Base-by-base conservation (phyloP, 2,888 invertebrate species). In the Himalopsyche anomala region DNA sequence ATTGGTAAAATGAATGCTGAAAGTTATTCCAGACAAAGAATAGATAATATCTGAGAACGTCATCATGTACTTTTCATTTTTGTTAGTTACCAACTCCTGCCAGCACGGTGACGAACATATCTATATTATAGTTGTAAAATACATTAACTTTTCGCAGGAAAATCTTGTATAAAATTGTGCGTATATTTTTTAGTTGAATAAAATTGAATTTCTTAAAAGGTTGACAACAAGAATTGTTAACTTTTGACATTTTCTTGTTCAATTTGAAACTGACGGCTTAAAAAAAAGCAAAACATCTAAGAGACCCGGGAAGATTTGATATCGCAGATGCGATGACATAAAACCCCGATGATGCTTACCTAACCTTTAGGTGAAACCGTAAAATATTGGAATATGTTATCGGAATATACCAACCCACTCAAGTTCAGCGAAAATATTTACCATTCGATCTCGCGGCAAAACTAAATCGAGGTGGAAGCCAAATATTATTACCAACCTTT, bases 291-390 rank as follows among this genome's bases (percentile, higher is more conserved):
- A 62, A 62, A 62, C 19, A 19, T n/a, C 19, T n/a, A 62, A 62
- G 19, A 62, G 6, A n/a, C 62, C 19, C n/a, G 62, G 9, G 19
- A 62, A 62, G 62, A 62, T 62, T 62, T 62, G 62, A 19, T 62
- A 62, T 62, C 62, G 51, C 51, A 51, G 51, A 62, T 62, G 62
- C 62, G 62, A 19, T 62, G 62, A 62, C 62, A 62, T 62, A 62
- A 62, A 62, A 62, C 62, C 62, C 62, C 62, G 62, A 62, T 4
- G 62, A 62, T 62, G 62, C 55, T 54, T 81, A 81, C 54, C 81
- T 54, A 81, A 81, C 81, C 51, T 54, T 36, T 36, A 81, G 81
- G 81, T 81, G 54, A 81, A 81, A 51, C 51, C 81, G 81, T 81
- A 81, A 81, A 81, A 54, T 81, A 81, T 81, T 36, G 81, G 55